Evolutionary conservation across 2,797 vertebrate species (phyloP).

Genomic region (Cryptoprocta ferox): DNA sequence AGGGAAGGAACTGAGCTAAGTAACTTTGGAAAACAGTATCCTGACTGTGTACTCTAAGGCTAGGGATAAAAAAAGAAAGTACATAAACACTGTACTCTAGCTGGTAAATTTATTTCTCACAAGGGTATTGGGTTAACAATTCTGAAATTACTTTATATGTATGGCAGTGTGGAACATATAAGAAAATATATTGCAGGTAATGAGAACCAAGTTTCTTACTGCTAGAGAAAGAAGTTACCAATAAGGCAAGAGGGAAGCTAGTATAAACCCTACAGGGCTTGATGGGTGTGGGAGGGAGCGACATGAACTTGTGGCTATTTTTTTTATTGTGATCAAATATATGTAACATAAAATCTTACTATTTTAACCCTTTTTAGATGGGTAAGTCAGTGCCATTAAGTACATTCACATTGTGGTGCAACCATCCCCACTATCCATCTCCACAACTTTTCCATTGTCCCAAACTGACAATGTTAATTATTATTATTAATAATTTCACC

Average conservation of each 20-base stretch:
- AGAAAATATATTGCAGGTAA: background rate
- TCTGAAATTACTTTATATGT: background rate
- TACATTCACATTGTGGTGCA: background rate
- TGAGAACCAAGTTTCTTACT: background rate
- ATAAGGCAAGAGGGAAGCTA: background rate
- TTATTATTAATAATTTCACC: too few species aligned
- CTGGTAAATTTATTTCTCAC: background rate
- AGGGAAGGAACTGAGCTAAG: constrained; percentile 14
- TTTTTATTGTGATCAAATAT: background rate
- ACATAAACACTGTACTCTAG: background rate
- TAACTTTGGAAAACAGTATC: background rate
- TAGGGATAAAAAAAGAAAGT: background rate
- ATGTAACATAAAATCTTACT: background rate
- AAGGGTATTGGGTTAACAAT: background rate
- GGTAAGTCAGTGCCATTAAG: background rate
- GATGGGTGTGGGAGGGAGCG: background rate
- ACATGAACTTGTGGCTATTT: background rate
- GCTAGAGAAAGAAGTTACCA: constrained; percentile 23
- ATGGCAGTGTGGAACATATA: background rate
- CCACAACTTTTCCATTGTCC: background rate
- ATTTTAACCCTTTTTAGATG: background rate
- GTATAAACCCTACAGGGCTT: background rate
- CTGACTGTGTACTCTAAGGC: background rate
- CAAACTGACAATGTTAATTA: too few species aligned
- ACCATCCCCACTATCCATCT: background rate